These are phyloP conservation scores for Acinonyx jubatus DNA, from an alignment of 2,113 vertebrate genomes.

Conservation along the genomic window DNA sequence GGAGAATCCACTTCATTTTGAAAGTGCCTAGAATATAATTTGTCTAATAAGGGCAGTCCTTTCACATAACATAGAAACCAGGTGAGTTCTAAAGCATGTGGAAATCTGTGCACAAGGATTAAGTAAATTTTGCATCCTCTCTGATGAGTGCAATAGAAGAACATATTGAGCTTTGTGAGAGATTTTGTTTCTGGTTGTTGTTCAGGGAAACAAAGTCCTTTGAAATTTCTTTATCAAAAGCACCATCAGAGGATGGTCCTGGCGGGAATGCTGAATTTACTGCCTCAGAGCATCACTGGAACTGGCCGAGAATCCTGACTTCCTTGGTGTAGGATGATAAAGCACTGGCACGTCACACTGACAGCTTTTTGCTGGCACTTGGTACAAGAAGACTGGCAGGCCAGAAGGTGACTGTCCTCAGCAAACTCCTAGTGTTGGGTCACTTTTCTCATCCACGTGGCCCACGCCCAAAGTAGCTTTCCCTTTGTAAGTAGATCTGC, in stretches of 20 bases:
- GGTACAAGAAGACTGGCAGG: not conserved
- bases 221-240: not conserved
- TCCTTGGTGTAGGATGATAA: not conserved
- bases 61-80: not conserved
- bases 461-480: not conserved
- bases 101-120: not conserved
- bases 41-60: not conserved
- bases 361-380: not conserved
- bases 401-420: constrained; percentile 39
- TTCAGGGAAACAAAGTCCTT: not conserved
- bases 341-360: not conserved
- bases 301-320: not conserved
- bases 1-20: not conserved
- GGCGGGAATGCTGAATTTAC: not conserved
- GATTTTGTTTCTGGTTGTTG: not conserved
- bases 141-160: not conserved
- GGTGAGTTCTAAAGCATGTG: not conserved
- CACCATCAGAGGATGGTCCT: not conserved
- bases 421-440: not conserved
- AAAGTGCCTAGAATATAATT: not conserved
- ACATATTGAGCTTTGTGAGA: not conserved
- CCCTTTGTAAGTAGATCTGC: not conserved
- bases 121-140: not conserved
- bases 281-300: not conserved
- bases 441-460: not conserved